A percentile compares a stretch with the other conserved stretches of the same genome.
Conservation (phyloP, 2,888 invertebrate species). For the Tetramorium bicarinatum region DNA sequence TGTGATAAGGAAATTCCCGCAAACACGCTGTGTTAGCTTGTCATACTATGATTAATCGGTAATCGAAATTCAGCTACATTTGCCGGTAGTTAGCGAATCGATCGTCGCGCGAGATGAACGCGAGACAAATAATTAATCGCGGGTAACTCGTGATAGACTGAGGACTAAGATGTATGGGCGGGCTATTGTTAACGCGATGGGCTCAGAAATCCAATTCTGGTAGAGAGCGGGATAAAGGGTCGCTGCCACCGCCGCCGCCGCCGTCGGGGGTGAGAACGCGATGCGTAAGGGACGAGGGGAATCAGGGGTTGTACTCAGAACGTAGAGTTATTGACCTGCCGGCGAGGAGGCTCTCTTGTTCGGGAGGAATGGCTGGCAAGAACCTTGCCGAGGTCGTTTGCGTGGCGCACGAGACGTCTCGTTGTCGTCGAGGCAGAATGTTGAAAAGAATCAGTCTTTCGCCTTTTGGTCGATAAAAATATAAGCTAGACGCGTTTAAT, state of each 20-base stretch:
- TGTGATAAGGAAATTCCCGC: neutral
- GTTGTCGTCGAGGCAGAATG: constrained; percentile 49
- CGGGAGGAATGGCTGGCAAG: constrained; percentile 52
- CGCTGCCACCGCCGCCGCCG: constrained; percentile 5
- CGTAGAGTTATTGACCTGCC: constrained; percentile 68
- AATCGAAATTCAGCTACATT: neutral
- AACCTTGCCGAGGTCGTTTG: constrained; percentile 60
- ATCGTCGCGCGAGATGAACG: neutral
- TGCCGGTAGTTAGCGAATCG: neutral
- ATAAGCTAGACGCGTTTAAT: neutral
- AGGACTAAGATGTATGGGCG: constrained; percentile 21
- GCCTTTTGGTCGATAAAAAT: neutral
- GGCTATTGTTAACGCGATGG: constrained; percentile 42
- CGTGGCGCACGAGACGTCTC: constrained; percentile 42
- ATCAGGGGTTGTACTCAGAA: constrained; percentile 41
- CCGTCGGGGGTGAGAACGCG: constrained; percentile 43
- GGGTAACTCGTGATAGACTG: constrained; percentile 16
- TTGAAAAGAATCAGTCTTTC: neutral
- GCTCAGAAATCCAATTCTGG: constrained; percentile 46
- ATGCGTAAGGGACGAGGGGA: constrained; percentile 46
- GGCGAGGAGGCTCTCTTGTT: constrained; percentile 49
- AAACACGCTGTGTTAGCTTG: neutral
- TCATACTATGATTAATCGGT: neutral
- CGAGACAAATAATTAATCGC: constrained; percentile 39
- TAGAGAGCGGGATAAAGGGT: constrained; percentile 51